phyloP scores from a whole-genome alignment of 2,797 vertebrate genomes.

The Bryconaethiops microstoma region DNA sequence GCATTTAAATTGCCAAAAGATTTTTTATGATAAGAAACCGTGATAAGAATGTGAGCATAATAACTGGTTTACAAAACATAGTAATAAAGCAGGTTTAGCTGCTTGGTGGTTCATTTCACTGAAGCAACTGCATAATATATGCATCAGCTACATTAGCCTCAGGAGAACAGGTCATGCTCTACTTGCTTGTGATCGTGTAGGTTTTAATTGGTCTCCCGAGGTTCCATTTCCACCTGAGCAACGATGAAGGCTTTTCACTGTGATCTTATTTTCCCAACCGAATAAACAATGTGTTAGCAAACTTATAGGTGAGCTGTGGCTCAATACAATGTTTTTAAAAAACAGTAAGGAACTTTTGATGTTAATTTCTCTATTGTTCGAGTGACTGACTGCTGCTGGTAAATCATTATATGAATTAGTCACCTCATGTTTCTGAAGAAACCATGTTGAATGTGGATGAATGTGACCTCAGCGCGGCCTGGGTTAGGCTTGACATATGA shows the following conservation, averaged over 20 bases:
- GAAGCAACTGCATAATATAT: conserved; percentile 56
- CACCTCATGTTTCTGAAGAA: neutral
- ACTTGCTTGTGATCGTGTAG: conserved; percentile 58
- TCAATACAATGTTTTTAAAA: neutral
- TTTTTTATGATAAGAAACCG: too few relatives aligned
- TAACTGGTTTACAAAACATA: neutral
- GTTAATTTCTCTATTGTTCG: neutral
- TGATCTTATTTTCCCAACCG: neutral
- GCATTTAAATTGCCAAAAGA: too few relatives aligned
- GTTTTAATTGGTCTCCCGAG: conserved; percentile 75
- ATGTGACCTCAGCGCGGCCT: neutral
- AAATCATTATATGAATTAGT: conserved; percentile 23
- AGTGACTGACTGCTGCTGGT: neutral
- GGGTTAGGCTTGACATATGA: neutral
- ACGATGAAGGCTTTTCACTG: neutral
- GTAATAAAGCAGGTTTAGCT: conserved; percentile 6
- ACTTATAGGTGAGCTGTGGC: neutral
- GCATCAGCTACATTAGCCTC: conserved; percentile 63
- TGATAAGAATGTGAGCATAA: neutral
- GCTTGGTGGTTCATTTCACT: conserved; percentile 5
- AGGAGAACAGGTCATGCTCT: conserved; percentile 59
- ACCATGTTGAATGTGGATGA: neutral
- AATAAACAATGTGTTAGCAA: neutral
- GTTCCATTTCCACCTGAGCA: conserved; percentile 33
- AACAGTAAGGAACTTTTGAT: neutral